phyloP scores from a whole-genome alignment of 1,140 invertebrate genomes.

The Drosophila bipectinata region DNA sequence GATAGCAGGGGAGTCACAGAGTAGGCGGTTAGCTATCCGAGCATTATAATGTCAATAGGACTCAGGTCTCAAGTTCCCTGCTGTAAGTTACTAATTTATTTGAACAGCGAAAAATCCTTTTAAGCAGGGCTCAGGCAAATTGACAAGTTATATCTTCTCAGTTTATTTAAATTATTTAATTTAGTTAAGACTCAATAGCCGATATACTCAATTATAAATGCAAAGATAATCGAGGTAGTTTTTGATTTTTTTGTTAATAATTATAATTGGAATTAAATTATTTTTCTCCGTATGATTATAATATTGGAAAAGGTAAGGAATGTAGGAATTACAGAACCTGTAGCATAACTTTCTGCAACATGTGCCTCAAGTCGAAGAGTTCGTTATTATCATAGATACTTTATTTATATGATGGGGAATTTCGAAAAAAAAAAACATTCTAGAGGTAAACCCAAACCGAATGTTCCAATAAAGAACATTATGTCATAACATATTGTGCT shows the following conservation, averaged over 20 bases:
- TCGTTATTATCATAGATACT: neutral
- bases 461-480: neutral
- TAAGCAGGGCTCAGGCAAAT: neutral
- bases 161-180: slow-evolving; percentile 1
- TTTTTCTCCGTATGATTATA: no score
- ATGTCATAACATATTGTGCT: neutral
- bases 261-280: neutral
- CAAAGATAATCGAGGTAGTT: neutral
- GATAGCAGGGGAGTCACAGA: slow-evolving; percentile 14
- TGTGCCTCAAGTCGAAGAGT: neutral
- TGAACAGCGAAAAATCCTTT: neutral
- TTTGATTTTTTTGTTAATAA: neutral
- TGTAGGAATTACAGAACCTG: no score
- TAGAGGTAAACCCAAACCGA: no score
- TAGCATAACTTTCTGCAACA: neutral
- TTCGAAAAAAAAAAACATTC: no score
- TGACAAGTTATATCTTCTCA: neutral
- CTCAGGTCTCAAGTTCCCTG: neutral
- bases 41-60: neutral
- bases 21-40: neutral
- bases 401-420: no score
- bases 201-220: neutral
- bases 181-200: neutral
- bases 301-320: no score
- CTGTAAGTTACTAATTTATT: neutral